Conservation (phyloP, 2,797 vertebrate genomes). For the Trichosurus vulpecula region DNA sequence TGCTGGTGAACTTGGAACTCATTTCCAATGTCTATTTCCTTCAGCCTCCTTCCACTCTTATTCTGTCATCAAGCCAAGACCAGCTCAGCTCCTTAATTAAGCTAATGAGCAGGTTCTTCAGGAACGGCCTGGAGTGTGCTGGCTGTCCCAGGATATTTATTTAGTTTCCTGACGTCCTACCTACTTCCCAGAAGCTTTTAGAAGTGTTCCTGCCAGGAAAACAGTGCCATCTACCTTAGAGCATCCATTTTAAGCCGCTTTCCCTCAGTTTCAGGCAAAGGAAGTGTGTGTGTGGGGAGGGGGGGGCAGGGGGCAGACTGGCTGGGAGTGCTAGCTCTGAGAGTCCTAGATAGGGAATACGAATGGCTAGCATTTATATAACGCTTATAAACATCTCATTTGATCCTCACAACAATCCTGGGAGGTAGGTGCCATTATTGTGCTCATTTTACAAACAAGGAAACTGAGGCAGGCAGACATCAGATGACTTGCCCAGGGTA, state of each 20-base stretch:
- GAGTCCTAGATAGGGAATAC: no score
- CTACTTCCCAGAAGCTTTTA: background rate
- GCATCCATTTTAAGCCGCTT: background rate
- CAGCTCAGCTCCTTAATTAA: background rate
- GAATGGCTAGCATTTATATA: background rate
- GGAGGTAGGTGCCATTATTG: background rate
- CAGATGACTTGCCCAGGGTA: background rate
- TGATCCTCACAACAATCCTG: background rate
- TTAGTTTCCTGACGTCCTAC: background rate
- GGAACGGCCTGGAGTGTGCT: background rate
- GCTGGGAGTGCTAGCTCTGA: background rate
- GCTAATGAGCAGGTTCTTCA: background rate
- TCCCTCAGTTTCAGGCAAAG: background rate
- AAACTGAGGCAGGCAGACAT: background rate
- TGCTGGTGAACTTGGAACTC: background rate
- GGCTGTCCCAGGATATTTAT: background rate
- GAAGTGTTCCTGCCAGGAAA: background rate
- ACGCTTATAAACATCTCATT: background rate
- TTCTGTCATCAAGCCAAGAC: background rate
- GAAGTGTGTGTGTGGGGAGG: background rate
- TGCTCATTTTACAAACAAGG: background rate
- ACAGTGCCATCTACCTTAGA: fast-evolving
- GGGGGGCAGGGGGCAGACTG: background rate
- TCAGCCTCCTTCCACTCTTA: background rate
- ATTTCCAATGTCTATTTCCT: background rate